Evolutionary conservation across 1,140 invertebrate genomes (phyloP).

Genomic region (Drosophila grimshawi): DNA sequence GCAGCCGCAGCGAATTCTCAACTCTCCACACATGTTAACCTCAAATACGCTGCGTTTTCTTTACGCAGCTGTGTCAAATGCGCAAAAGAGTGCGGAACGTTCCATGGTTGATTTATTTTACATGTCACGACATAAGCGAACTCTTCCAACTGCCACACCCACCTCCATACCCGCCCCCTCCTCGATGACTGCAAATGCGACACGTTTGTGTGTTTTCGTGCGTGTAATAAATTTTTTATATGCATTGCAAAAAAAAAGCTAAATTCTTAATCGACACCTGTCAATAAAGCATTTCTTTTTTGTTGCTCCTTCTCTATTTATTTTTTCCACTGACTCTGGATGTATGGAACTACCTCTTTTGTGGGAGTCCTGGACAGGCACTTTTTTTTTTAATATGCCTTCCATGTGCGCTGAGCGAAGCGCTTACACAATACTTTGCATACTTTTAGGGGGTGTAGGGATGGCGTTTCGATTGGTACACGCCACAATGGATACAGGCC

Average conservation of each 20-base stretch:
- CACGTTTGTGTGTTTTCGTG: constrained; percentile 81
- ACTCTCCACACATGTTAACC: constrained; percentile 32
- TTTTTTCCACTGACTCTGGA: constrained; percentile 23
- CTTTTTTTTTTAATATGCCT: constrained; percentile 71
- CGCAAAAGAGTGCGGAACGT: constrained; percentile 9
- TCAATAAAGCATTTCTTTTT: constrained; percentile 62
- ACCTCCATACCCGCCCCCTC: constrained; percentile 5
- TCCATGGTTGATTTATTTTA: constrained; percentile 76
- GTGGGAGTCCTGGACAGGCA: constrained; percentile 20
- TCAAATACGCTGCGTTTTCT: constrained; percentile 45
- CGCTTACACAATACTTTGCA: constrained; percentile 61
- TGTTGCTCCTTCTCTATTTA: background rate
- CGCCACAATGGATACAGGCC: constrained; percentile 44
- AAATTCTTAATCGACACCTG: constrained; percentile 82
- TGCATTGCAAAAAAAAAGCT: constrained; percentile 58
- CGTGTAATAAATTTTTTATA: constrained; percentile 83
- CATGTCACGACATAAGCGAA: constrained; percentile 76
- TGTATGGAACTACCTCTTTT: constrained; percentile 45
- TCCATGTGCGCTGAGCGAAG: constrained; percentile 46
- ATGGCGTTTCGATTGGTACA: constrained; percentile 16
- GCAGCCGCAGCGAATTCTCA: constrained; percentile 4
- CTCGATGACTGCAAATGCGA: constrained; percentile 60
- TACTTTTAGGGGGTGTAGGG: constrained; percentile 19
- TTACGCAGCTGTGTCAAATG: constrained; percentile 46
- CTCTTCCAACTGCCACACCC: constrained; percentile 70